phyloP scores from a whole-genome alignment of 2,797 vertebrate genomes.

The Acomys russatus region DNA sequence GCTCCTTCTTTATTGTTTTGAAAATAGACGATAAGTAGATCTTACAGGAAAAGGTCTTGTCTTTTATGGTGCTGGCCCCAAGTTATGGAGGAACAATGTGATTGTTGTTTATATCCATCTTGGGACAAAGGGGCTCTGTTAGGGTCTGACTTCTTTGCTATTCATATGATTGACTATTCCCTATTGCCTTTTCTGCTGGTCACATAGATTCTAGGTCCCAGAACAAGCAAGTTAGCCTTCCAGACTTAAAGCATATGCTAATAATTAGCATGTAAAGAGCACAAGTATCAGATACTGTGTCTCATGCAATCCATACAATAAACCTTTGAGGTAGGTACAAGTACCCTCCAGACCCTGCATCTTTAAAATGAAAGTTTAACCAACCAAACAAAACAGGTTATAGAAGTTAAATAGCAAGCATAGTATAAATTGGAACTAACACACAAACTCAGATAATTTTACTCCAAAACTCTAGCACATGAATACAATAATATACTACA shows the following conservation, averaged over 20 bases:
- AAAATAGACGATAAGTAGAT: constrained; percentile 49
- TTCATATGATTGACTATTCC: constrained; percentile 30
- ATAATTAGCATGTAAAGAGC: constrained; percentile 35
- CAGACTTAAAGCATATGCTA: constrained; percentile 18
- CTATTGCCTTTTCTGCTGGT: constrained; percentile 44
- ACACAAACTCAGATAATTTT: constrained; percentile 37
- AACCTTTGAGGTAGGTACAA: neutral
- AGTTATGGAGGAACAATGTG: constrained; percentile 47
- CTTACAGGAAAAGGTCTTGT: constrained; percentile 51
- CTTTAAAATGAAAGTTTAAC: constrained; percentile 23
- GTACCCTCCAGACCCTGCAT: neutral
- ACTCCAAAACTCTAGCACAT: neutral
- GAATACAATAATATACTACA: neutral
- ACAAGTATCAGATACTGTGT: constrained; percentile 30
- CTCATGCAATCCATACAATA: constrained; percentile 48
- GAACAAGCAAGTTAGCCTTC: constrained; percentile 56
- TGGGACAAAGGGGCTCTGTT: constrained; percentile 38
- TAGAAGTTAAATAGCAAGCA: constrained; percentile 52
- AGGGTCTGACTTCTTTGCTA: constrained; percentile 42
- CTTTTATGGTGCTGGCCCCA: constrained; percentile 34
- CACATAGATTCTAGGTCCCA: neutral
- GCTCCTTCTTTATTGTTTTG: constrained; percentile 42
- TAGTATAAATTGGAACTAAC: constrained; percentile 50
- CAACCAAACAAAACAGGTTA: neutral
- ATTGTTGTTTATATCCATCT: constrained; percentile 39